These are phyloP conservation scores for Goniozus legneri DNA, from an alignment of 1,140 invertebrate genomes.

Conservation along the genomic window DNA sequence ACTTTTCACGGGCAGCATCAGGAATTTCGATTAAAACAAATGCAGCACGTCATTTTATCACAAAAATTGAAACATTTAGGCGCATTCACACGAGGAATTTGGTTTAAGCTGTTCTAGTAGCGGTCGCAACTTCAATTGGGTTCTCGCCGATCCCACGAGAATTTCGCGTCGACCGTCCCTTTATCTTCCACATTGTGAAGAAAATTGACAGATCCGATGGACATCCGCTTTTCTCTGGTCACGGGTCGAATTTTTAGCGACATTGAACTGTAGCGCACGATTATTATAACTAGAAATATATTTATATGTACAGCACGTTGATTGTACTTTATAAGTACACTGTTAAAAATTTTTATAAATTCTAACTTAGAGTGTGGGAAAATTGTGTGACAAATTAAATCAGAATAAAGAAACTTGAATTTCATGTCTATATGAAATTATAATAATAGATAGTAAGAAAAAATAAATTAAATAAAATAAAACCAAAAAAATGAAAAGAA, in stretches of 20 bases:
- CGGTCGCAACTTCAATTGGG: neutral
- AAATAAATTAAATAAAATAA: too few relatives aligned
- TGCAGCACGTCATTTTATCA: neutral
- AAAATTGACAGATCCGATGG: neutral
- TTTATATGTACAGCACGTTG: too few relatives aligned
- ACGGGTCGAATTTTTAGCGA: neutral
- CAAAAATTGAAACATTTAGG: neutral
- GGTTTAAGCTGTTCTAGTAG: neutral
- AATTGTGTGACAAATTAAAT: neutral
- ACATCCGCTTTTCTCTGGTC: neutral
- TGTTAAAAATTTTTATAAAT: neutral
- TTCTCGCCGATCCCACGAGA: neutral
- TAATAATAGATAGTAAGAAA: too few relatives aligned
- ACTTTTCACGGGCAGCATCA: constrained; percentile 13
- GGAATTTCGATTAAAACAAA: constrained; percentile 1
- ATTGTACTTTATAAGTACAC: too few relatives aligned
- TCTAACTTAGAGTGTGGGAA: neutral
- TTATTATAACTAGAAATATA: too few relatives aligned
- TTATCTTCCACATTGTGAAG: constrained; percentile 3
- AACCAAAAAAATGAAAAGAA: too few relatives aligned
- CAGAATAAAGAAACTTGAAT: neutral
- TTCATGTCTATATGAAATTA: too few relatives aligned
- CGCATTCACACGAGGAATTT: too few relatives aligned
- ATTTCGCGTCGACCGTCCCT: constrained; percentile 8
- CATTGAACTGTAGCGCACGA: too few relatives aligned